Evolutionary conservation across 2,797 vertebrate species (phyloP).

Genomic region (Brachyrhaphis roseni): DNA sequence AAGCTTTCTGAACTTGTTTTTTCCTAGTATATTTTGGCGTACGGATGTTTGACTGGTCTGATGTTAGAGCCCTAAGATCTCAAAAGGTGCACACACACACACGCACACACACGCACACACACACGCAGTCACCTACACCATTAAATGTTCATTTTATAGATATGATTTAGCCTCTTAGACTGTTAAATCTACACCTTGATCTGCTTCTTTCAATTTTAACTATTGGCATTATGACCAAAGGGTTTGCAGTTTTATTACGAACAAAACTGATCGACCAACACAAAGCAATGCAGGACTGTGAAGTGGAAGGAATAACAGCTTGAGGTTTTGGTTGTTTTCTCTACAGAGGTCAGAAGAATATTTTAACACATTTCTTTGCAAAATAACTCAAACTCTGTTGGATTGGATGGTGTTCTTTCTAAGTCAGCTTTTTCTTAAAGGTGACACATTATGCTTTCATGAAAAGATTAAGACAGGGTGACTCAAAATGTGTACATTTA

Average conservation of each 20-base stretch:
- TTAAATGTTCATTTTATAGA: background rate
- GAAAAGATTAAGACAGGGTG: too few relatives aligned
- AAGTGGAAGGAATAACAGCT: background rate
- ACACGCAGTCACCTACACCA: background rate
- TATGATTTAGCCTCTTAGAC: too few relatives aligned
- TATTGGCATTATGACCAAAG: background rate
- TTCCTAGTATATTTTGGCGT: background rate
- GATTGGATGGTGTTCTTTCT: background rate
- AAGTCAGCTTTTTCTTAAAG: background rate
- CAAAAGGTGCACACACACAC: background rate
- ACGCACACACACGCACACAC: background rate
- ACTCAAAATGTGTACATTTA: too few relatives aligned
- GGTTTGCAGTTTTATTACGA: background rate
- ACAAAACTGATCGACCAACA: background rate
- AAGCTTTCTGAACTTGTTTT: background rate
- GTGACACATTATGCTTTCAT: too few relatives aligned
- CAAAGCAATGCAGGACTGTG: background rate
- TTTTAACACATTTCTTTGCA: background rate
- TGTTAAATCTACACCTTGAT: background rate
- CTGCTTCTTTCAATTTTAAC: background rate
- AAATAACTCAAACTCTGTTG: background rate
- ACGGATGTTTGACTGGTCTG: background rate
- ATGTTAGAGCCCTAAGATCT: background rate
- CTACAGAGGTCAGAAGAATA: background rate
- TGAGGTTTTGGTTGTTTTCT: background rate